Base-by-base conservation (phyloP, 2,113 vertebrate species). In the Ginglymostoma cirratum region DNA sequence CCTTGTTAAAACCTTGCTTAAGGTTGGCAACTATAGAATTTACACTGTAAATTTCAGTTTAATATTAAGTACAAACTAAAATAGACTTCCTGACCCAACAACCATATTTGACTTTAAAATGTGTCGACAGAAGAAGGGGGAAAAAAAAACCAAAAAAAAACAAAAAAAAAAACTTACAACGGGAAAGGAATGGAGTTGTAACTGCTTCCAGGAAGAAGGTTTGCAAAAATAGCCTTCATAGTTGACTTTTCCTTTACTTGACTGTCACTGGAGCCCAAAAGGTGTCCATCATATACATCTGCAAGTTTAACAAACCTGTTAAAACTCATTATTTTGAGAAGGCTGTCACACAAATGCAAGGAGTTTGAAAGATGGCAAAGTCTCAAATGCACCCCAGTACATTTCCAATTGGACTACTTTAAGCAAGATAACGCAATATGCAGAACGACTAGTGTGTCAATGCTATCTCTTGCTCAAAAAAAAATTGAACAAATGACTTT, bases 161-260 rank as follows among this genome's bases (percentile, higher is more conserved):
- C 42, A n/a, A n/a, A 66, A 42, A 83, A 48, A 76, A 96, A 96
- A 97, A 98, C 99, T 99, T 97, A 99, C 99, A 99, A 99, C 0
- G 99, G 99, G 96, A 99, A 98, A 0, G 98, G 99, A 97, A 99
- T 99, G 87, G 99, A 98, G 97, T 98, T 99, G 97, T 98, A 99
- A 96, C 97, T 99, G 97, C 99, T 99, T 96, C 99, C 99, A 80
- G 99, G 99, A 96, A 99, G 98, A 96, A 99, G 98, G 97, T 99
- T 99, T 96, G 99, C 99, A 95, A 99, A 98, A 97, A 99, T 99
- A 96, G 99, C 98, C 97, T 99, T 99, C 99, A 99, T 99, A 93
- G 99, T 99, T 97, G 99, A 99, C 48, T 99, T 99, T 97, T 99
- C 99, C 96, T 99, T 99, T 96, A 99, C 99, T 96, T 99, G 99